phyloP scores from a whole-genome alignment of 2,888 invertebrate species.

The Hydroisotoma schaefferi region DNA sequence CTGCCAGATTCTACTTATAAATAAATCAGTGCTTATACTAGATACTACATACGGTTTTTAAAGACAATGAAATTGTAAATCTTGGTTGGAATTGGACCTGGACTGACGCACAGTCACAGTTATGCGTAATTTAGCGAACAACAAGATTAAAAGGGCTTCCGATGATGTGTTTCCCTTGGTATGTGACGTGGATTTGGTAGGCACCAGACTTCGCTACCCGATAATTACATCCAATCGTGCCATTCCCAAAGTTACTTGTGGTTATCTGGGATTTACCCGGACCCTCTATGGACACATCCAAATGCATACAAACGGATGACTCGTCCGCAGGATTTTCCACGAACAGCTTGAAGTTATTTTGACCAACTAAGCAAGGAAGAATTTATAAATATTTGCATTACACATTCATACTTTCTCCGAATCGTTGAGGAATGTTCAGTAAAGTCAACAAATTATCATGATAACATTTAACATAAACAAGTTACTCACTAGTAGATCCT shows the following conservation, averaged over 20 bases:
- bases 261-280: conserved; percentile 34
- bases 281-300: conserved; percentile 39
- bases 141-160: conserved; percentile 29
- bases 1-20: no score
- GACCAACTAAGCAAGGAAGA: conserved; percentile 17
- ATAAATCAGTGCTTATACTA: background rate
- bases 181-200: conserved; percentile 29
- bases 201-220: conserved; percentile 26
- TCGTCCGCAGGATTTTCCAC: conserved; percentile 39
- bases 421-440: background rate
- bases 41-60: background rate
- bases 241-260: conserved; percentile 37
- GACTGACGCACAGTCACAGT: background rate
- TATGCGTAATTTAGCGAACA: conserved; percentile 13
- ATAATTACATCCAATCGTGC: conserved; percentile 36
- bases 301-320: conserved; percentile 32
- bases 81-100: background rate
- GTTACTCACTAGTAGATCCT: conserved; percentile 26
- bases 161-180: conserved; percentile 32
- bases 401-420: background rate
- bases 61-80: background rate
- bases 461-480: background rate
- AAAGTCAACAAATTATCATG: no score
- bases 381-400: background rate
- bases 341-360: conserved; percentile 40